These are phyloP conservation scores for Drosophila yooni DNA, from an alignment of 2,888 invertebrate genomes.

Conservation along the genomic window DNA sequence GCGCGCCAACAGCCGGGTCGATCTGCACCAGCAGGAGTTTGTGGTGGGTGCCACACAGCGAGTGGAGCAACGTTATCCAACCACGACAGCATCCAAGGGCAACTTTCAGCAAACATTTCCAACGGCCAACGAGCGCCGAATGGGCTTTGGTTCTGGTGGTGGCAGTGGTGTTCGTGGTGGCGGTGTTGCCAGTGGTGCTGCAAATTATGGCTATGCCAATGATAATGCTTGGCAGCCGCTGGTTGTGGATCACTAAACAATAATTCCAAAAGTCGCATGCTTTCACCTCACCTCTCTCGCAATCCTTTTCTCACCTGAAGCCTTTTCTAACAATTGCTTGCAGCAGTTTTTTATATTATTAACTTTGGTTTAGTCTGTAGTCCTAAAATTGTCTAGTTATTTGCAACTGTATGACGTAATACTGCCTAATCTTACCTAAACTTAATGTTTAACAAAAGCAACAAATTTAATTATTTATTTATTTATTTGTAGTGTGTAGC, in stretches of 20 bases:
- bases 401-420: slow-evolving; percentile 48
- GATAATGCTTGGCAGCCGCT: slow-evolving; percentile 82
- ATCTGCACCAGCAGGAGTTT: slow-evolving; percentile 22
- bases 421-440: slow-evolving; percentile 41
- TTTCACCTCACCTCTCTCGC: slow-evolving; percentile 1
- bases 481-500: slow-evolving; percentile 68
- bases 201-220: slow-evolving; percentile 49
- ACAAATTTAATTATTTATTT: slow-evolving; percentile 51
- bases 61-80: slow-evolving; percentile 52
- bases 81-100: slow-evolving; percentile 31
- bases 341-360: slow-evolving; percentile 37
- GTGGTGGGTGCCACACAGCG: slow-evolving; percentile 48
- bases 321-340: slow-evolving; percentile 37
- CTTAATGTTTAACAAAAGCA: slow-evolving; percentile 52
- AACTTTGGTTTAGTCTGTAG: slow-evolving; percentile 46
- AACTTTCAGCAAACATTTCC: slow-evolving; percentile 56
- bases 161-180: slow-evolving; percentile 34
- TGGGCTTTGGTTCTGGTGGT: slow-evolving; percentile 72
- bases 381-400: slow-evolving; percentile 47
- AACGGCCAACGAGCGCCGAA: slow-evolving; percentile 72
- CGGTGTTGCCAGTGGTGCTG: slow-evolving; percentile 47
- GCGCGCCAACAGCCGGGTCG: slow-evolving; percentile 36
- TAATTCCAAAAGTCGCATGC: slow-evolving; percentile 58
- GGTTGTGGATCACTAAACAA: slow-evolving; percentile 68
- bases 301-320: not conserved